phyloP scores from a whole-genome alignment of 2,797 vertebrate genomes.

The Enteromius unitaeniatus region DNA sequence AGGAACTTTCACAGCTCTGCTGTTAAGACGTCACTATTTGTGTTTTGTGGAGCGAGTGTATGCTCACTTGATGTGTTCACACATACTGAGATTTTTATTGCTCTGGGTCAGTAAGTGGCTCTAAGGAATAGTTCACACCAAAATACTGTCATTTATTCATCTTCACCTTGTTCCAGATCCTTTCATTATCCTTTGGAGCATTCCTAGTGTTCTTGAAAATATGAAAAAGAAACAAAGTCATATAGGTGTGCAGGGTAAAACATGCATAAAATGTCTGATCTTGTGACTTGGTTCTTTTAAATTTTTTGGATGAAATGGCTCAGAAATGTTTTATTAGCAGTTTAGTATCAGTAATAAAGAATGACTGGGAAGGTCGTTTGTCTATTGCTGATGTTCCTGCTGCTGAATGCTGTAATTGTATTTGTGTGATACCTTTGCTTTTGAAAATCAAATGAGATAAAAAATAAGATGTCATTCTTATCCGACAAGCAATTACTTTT shows the following conservation, averaged over 20 bases:
- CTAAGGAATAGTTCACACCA: not conserved
- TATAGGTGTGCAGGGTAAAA: not conserved
- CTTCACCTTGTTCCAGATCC: not conserved
- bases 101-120: not conserved
- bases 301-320: not conserved
- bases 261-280: not conserved
- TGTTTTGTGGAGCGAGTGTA: not conserved
- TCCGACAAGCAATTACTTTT: not conserved
- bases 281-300: not conserved
- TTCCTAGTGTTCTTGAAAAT: not conserved
- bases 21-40: constrained; percentile 8
- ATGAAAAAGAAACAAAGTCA: not conserved
- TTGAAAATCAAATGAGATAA: not conserved
- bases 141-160: not conserved
- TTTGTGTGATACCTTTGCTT: not conserved
- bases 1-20: not conserved
- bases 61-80: not conserved
- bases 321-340: not conserved
- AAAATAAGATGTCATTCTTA: not conserved
- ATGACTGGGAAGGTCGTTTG: not conserved
- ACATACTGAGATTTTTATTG: constrained; percentile 7
- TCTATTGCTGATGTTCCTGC: no score
- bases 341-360: not conserved
- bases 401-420: not conserved
- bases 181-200: not conserved